A percentile compares a stretch with the other conserved stretches of the same genome.
Conservation (phyloP, 2,888 invertebrate genomes). For the Junonia oenone region DNA sequence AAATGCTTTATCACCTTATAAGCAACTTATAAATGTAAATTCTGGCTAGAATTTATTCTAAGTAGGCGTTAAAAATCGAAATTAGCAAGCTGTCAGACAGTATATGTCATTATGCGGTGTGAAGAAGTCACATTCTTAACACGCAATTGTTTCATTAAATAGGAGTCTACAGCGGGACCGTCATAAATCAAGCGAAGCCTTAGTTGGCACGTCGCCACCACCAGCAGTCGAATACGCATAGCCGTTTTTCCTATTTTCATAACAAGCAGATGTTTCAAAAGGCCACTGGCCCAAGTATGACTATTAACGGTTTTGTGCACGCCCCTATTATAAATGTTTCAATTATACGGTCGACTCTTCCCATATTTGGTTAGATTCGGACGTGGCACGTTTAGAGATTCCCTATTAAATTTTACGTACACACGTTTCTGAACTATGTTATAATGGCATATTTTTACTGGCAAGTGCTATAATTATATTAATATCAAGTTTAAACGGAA, state of each 20-base stretch:
- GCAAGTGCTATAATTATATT: conserved; percentile 9
- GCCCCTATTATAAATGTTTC: conserved; percentile 50
- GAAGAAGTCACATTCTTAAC: conserved; percentile 20
- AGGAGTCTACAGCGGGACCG: neutral
- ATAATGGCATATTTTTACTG: neutral
- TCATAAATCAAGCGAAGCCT: conserved; percentile 20
- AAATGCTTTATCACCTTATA: conserved; percentile 2
- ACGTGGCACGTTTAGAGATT: conserved; percentile 11
- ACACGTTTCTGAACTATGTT: neutral
- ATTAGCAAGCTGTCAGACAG: conserved; percentile 13
- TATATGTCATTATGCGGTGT: conserved; percentile 14
- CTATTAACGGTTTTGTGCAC: conserved; percentile 46
- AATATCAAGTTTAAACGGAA: conserved; percentile 3
- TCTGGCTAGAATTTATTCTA: conserved; percentile 1
- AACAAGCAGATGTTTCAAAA: conserved; percentile 63
- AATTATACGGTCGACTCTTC: conserved; percentile 41
- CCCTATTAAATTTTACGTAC: conserved; percentile 3
- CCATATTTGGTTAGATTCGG: conserved; percentile 36
- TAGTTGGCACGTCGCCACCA: conserved; percentile 44
- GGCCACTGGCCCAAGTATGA: conserved; percentile 46
- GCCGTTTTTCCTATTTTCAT: conserved; percentile 51
- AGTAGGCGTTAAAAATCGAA: conserved; percentile 12
- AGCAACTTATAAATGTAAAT: conserved; percentile 1
- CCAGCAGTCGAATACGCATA: conserved; percentile 43
- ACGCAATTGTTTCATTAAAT: conserved; percentile 25